A percentile compares a stretch with the other conserved stretches of the same genome.
Evolutionary conservation across 2,797 vertebrate species (phyloP).

Genomic region (Clarias platycephalus): DNA sequence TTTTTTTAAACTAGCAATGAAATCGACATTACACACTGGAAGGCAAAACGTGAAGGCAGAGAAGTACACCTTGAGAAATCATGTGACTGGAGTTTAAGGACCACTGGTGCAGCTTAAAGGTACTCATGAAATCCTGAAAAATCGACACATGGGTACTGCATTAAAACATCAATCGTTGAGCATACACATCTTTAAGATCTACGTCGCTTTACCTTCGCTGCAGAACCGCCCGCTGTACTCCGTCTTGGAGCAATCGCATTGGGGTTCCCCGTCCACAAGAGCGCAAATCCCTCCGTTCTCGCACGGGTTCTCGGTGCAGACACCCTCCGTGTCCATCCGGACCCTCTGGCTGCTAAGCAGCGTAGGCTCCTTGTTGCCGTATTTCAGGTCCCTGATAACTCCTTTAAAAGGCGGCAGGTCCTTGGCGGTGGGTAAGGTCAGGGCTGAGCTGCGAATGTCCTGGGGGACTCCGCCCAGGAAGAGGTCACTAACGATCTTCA

Average conservation of each 20-base stretch:
- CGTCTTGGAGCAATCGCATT: constrained; percentile 94
- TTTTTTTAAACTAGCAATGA: constrained; percentile 47
- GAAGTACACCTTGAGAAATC: background rate
- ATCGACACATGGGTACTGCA: background rate
- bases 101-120: background rate
- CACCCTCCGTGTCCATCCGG: constrained; percentile 86
- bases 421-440: constrained; percentile 88
- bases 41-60: background rate
- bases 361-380: constrained; percentile 84
- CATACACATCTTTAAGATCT: background rate
- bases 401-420: constrained; percentile 86
- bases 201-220: constrained; percentile 86
- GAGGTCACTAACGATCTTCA: constrained; percentile 96
- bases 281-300: constrained; percentile 93
- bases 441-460: constrained; percentile 86
- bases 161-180: background rate
- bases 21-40: background rate
- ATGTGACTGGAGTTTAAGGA: background rate
- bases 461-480: constrained; percentile 92
- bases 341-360: constrained; percentile 89
- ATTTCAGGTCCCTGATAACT: constrained; percentile 91
- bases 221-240: constrained; percentile 91
- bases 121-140: background rate
- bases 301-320: constrained; percentile 89
- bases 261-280: constrained; percentile 83